These are phyloP conservation scores for Dorcus hopei DNA, from an alignment of 2,888 invertebrate genomes.

Conservation along the genomic window DNA sequence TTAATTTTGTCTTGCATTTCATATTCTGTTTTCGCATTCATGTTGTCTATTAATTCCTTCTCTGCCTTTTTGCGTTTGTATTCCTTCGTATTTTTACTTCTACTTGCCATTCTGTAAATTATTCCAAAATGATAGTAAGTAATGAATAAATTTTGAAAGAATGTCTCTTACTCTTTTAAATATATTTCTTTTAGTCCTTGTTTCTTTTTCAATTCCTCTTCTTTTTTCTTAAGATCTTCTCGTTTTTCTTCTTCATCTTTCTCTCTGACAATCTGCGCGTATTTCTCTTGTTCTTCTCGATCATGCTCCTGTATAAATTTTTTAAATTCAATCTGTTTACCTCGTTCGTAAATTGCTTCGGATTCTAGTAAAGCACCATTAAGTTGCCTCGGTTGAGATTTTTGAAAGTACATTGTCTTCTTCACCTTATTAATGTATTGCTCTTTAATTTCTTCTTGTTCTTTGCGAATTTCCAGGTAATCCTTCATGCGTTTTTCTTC, in stretches of 20 bases:
- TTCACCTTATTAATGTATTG: conserved; percentile 37
- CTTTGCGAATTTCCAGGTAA: conserved; percentile 27
- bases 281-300: conserved; percentile 31
- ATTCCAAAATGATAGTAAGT: too few species aligned
- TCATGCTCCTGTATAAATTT: conserved; percentile 39
- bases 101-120: too few species aligned
- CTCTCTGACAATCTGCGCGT: conserved; percentile 31
- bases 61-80: background rate
- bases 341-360: conserved; percentile 40
- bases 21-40: conserved; percentile 4
- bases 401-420: conserved; percentile 35
- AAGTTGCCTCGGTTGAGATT: conserved; percentile 37
- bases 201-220: conserved; percentile 28
- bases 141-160: too few species aligned
- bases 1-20: conserved; percentile 7
- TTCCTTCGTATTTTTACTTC: background rate
- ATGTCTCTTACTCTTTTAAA: conserved; percentile 28
- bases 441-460: conserved; percentile 30
- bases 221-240: conserved; percentile 32
- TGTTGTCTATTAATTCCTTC: conserved; percentile 7
- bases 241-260: conserved; percentile 31
- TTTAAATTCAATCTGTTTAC: conserved; percentile 40
- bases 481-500: conserved; percentile 21
- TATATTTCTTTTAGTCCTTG: conserved; percentile 25
- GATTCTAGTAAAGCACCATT: conserved; percentile 39